These are phyloP conservation scores for Helleia helle DNA, from an alignment of 2,888 invertebrate genomes.

Conservation along the genomic window DNA sequence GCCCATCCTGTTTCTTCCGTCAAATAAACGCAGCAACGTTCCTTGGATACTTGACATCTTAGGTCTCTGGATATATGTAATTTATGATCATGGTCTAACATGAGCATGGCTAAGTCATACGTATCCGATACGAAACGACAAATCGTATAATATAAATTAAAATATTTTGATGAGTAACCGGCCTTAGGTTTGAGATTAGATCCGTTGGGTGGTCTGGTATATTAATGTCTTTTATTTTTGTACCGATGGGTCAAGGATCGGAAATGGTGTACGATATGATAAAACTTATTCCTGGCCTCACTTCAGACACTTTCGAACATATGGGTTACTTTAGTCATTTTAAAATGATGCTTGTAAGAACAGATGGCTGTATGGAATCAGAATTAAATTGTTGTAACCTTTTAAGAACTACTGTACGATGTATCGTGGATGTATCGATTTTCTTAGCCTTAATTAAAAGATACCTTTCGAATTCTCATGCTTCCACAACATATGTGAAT, in stretches of 20 bases:
- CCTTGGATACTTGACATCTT: too few relatives aligned
- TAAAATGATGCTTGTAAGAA: slow-evolving; percentile 5
- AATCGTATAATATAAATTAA: slow-evolving; percentile 21
- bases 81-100: too few relatives aligned
- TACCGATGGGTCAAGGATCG: slow-evolving; percentile 24
- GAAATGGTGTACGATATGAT: slow-evolving; percentile 20
- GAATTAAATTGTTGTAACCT: too few relatives aligned
- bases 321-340: neutral
- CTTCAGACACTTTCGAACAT: slow-evolving; percentile 3
- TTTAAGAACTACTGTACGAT: too few relatives aligned
- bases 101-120: too few relatives aligned
- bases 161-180: slow-evolving; percentile 22
- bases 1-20: too few relatives aligned
- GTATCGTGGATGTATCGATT: too few relatives aligned
- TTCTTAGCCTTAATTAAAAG: too few relatives aligned
- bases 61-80: too few relatives aligned
- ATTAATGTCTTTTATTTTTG: slow-evolving; percentile 30
- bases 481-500: too few relatives aligned
- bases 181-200: slow-evolving; percentile 29
- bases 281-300: slow-evolving; percentile 9
- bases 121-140: slow-evolving; percentile 11
- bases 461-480: too few relatives aligned
- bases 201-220: slow-evolving; percentile 33
- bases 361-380: slow-evolving; percentile 4
- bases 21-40: too few relatives aligned